Base-by-base conservation (phyloP, 2,797 vertebrate genomes). In the Sebastes kiyomatsui region DNA sequence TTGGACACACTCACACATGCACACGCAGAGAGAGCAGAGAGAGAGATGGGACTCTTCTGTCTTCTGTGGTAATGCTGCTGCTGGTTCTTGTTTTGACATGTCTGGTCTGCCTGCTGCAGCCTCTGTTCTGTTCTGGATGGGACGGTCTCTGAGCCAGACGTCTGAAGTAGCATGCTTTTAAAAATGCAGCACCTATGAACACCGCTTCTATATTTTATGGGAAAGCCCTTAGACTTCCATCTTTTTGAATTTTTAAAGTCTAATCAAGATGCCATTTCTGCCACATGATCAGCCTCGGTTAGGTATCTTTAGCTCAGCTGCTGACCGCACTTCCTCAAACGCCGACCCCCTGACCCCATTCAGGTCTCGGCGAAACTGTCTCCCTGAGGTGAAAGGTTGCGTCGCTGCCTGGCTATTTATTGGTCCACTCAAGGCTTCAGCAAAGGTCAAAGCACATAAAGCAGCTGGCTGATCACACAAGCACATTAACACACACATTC, bases 391-490 rank as follows among this genome's bases (percentile, higher is more conserved):
- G 66, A 92, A 87, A 90, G 92, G 90, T 92, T 82, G 33, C 23
- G 4, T 61, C 42, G 16, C 71, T 75, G 87, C 68, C 80, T 75
- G 79, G 81, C 84, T 83, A 80, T 93, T 92, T 92, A 93, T 94
- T 88, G 84, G 90, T 81, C 61, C 74, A 66, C 73, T 88, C 78
- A 75, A 80, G 77, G 87, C 71, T 85, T 85, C 81, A 67, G 73
- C 64, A 85, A 92, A 94, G 84, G 92, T 93, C 81, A 83, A 67
- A 73, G 76, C 86, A 75, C 85, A 83, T 88, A 72, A 91, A 91
- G 92, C 91, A 89, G 91, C 89, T 91, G 87, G 86, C 77, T 67
- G 84, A 82, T 81, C 76, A 75, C 83, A 81, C 72, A 11, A 52
- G 67, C 71, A 78, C 86, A 87, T 88, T 85, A 88, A 85, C 79